Evolutionary conservation across 2,888 invertebrate species (phyloP).

Genomic region (Barypeithes pellucidus): DNA sequence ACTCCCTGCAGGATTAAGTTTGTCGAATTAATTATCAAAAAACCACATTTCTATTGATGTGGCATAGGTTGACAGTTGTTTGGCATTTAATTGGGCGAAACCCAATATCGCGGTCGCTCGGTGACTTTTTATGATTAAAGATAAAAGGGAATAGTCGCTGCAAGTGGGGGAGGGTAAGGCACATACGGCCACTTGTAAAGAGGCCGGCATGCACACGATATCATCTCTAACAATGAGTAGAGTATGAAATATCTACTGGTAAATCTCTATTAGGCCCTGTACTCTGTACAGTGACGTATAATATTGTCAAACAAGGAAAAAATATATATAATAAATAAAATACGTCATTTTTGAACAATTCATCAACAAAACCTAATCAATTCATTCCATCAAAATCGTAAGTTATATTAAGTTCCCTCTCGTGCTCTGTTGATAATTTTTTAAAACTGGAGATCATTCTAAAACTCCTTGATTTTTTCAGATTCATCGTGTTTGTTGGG

Average conservation of each 20-base stretch:
- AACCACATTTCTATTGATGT: slow-evolving; percentile 42
- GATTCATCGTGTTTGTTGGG: no score
- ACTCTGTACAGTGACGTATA: slow-evolving; percentile 47
- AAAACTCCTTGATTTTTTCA: no score
- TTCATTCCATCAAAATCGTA: no score
- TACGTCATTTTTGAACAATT: no score
- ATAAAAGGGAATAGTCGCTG: slow-evolving; percentile 54
- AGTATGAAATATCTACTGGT: slow-evolving; percentile 63
- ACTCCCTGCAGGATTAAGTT: not conserved
- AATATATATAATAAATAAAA: no score
- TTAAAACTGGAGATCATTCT: no score
- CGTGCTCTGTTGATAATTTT: no score
- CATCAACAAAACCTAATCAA: no score
- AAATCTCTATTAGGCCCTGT: slow-evolving; percentile 64
- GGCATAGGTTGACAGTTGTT: slow-evolving; percentile 58
- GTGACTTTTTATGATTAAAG: slow-evolving; percentile 58
- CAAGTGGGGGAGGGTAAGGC: slow-evolving; percentile 47
- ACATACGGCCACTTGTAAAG: slow-evolving; percentile 56
- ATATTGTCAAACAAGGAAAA: not conserved
- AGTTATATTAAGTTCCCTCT: no score
- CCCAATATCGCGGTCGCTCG: slow-evolving; percentile 52
- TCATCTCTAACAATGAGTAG: slow-evolving; percentile 62
- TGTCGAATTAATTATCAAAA: slow-evolving; percentile 41
- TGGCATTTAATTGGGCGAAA: slow-evolving; percentile 60
- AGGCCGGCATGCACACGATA: slow-evolving; percentile 56